Evolutionary conservation across 2,797 vertebrate species (phyloP), one percentile per base, ranked within the genome.

Genomic region (Notamacropus eugenii): DNA sequence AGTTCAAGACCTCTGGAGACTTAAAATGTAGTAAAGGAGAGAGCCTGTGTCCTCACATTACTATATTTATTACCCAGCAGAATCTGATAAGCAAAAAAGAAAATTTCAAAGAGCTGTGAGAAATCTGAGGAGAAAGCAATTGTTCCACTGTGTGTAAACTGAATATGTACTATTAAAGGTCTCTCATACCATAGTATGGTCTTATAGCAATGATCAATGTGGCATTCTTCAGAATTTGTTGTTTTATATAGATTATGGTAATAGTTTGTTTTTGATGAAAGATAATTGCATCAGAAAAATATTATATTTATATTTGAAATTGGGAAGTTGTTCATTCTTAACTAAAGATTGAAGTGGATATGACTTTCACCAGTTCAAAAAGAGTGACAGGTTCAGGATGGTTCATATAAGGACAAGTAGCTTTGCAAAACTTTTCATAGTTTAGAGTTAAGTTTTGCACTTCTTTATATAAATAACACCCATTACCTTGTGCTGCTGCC

Each of bases 401-500:
- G 62, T 55, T n/a, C 31, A 94, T 22, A 96, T 22, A 95, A 94
- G 93, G 6, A 27, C 62, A 50, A 93, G 12, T 93, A 90, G 50
- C 55, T 93, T 96, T 90, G 58, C 40, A 95, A 96, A 97, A 97
- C 50, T 97, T 97, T 93, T 54, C 34, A 54, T 52, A 94, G 95
- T 97, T 97, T 95, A 95, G 58, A 91, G 90, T 97, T 62, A 92
- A 62, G 55, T 96, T 98, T 96, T 74, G 57, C 67, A 92, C 58
- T 54, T 54, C 93, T 1, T 57, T 96, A 46, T 96, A 97, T 93
- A 97, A 97, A 96, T 97, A 98, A 97, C 94, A 97, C 54, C 10
- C 74, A 91, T 96, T 92, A 93, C 92, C 94, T 97, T 93, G 93
- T 46, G 34, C 96, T 95, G 67, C 94, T 96, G 93, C 91, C 93